These are phyloP conservation scores for Augiades crinisus DNA, from an alignment of 2,888 invertebrate genomes.

Conservation along the genomic window DNA sequence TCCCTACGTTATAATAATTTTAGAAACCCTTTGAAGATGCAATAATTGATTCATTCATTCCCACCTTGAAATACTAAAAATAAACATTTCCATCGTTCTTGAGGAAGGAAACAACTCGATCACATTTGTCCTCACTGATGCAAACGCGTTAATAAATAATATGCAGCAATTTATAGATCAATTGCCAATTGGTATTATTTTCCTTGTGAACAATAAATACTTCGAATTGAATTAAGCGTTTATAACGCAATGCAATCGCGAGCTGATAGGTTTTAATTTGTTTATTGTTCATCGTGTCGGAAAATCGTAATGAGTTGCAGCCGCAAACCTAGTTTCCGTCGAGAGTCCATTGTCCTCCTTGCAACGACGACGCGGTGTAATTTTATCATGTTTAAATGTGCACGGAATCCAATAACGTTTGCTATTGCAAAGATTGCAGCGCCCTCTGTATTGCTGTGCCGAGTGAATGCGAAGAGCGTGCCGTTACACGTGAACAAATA, in stretches of 20 bases:
- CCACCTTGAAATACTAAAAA: not conserved
- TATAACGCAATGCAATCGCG: conserved; percentile 38
- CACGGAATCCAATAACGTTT: not conserved
- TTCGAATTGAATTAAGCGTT: conserved; percentile 17
- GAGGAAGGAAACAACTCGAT: not conserved
- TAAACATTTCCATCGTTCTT: not conserved
- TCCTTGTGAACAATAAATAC: not conserved
- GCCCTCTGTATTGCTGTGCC: not conserved
- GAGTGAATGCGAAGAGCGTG: not conserved
- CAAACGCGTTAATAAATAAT: not conserved
- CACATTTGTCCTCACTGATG: not conserved
- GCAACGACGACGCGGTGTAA: not conserved
- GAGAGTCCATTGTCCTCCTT: conserved; percentile 39
- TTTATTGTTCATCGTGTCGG: conserved; percentile 41
- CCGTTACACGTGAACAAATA: conserved; percentile 13
- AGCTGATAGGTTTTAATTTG: conserved; percentile 38
- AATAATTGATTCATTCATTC: not conserved
- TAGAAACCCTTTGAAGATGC: not conserved
- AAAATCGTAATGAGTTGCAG: conserved; percentile 39
- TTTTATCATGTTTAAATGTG: conserved; percentile 6
- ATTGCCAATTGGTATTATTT: not conserved
- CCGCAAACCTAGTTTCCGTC: conserved; percentile 36
- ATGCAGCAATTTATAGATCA: not conserved
- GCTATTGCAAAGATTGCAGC: not conserved
- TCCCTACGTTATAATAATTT: too few species aligned